Percentiles rank a stretch among this genome's conserved stretches.
Evolutionary conservation across 37 sponge, comb jelly and placozoan genomes (phyloP).

Genomic region (Ianthella basta): DNA sequence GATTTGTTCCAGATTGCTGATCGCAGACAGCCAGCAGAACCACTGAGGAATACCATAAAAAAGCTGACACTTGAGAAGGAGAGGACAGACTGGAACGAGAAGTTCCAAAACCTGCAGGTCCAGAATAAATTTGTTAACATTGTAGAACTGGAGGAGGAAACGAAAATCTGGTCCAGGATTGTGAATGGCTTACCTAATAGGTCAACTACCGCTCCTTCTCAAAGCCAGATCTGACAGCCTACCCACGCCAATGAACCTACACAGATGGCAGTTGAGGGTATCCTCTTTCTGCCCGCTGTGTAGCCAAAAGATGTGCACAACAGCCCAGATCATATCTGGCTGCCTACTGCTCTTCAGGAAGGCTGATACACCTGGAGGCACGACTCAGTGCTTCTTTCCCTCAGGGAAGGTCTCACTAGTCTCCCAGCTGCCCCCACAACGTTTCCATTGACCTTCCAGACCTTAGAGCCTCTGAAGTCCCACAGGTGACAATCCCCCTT

Average conservation of each 20-base stretch:
- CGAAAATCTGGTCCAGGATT: not conserved
- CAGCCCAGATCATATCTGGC: conserved; percentile 30
- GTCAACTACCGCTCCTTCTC: conserved; percentile 9
- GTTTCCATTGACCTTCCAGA: not conserved
- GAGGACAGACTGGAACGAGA: not conserved
- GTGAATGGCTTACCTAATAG: not conserved
- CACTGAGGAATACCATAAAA: no score
- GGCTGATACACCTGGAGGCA: conserved; percentile 41
- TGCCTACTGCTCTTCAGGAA: conserved; percentile 11
- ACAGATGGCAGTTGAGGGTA: conserved; percentile 17
- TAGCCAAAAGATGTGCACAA: not conserved
- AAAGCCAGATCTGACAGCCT: conserved; percentile 29
- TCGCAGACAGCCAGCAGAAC: no score
- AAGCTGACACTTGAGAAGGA: not conserved
- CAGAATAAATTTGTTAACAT: not conserved
- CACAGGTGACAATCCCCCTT: conserved; percentile 25
- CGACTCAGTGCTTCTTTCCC: conserved; percentile 2
- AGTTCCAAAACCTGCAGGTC: not conserved
- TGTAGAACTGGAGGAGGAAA: not conserved
- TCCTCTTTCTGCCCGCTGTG: conserved; percentile 3
- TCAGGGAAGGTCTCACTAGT: not conserved
- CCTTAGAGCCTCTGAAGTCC: conserved; percentile 1
- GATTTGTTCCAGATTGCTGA: no score
- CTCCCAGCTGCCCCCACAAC: not conserved
- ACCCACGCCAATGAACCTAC: conserved; percentile 31